Percentiles rank a stretch among this genome's conserved stretches.
Evolutionary conservation across 1,140 invertebrate genomes (phyloP).

Genomic region (Maniola jurtina): DNA sequence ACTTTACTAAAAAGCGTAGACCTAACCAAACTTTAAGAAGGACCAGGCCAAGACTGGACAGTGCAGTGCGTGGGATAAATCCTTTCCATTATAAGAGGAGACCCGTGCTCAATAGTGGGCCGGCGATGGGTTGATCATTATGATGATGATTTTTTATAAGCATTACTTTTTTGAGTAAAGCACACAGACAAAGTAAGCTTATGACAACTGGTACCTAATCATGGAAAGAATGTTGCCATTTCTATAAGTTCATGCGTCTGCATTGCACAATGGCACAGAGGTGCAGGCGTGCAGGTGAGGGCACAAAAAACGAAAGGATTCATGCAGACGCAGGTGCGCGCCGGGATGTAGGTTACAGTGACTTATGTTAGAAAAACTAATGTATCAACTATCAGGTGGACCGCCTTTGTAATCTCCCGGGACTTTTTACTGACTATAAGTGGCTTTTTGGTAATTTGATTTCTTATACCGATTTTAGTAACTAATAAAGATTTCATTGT

Average conservation of each 20-base stretch:
- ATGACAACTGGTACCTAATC: background rate
- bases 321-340: slow-evolving; percentile 64
- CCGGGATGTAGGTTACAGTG: slow-evolving; percentile 63
- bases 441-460: slow-evolving; percentile 8
- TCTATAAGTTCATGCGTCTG: slow-evolving; percentile 35
- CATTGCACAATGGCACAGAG: slow-evolving; percentile 57
- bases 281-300: slow-evolving; percentile 57
- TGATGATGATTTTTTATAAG: too few species aligned
- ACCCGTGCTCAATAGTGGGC: too few species aligned
- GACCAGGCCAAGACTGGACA: too few species aligned
- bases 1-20: too few species aligned
- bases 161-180: too few species aligned
- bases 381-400: slow-evolving; percentile 20
- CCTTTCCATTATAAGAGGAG: too few species aligned
- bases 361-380: slow-evolving; percentile 32
- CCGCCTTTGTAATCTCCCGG: background rate
- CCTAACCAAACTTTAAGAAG: too few species aligned
- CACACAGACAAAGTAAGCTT: too few species aligned
- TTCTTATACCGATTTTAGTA: background rate
- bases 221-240: background rate
- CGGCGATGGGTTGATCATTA: too few species aligned
- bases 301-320: slow-evolving; percentile 73
- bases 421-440: background rate
- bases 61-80: too few species aligned
- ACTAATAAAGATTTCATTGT: background rate